Percentiles rank a stretch among this genome's conserved stretches.
Conservation (phyloP, 2,113 vertebrate genomes). For the Corythornis vintsioides region DNA sequence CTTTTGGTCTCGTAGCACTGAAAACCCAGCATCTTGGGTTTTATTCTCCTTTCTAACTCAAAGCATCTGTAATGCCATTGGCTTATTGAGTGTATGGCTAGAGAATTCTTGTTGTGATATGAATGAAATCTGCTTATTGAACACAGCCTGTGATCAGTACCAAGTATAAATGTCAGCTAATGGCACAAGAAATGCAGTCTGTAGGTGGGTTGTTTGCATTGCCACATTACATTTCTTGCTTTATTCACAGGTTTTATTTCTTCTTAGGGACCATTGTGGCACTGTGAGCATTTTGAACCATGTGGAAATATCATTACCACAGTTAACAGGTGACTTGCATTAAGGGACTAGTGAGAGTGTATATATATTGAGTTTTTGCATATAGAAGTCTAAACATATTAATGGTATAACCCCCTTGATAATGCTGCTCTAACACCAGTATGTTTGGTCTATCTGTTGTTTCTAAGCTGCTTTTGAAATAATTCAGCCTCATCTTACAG, state of each 20-base stretch:
- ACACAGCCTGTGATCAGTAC: not conserved
- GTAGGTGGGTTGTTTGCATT: not conserved
- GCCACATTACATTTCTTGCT: not conserved
- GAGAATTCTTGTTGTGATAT: not conserved
- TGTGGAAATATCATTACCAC: not conserved
- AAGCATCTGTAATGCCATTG: not conserved
- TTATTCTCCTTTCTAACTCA: not conserved
- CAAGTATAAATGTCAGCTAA: not conserved
- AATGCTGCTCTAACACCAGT: not conserved
- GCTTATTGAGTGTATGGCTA: not conserved
- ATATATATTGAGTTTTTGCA: not conserved
- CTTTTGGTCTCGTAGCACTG: not conserved
- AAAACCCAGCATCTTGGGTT: not conserved
- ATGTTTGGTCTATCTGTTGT: not conserved
- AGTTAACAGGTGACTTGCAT: constrained; percentile 3
- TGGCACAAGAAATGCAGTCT: not conserved
- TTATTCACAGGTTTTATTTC: not conserved
- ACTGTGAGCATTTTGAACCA: not conserved
- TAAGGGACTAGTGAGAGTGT: not conserved
- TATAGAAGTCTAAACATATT: not conserved
- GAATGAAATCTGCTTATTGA: not conserved
- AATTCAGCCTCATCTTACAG: not conserved
- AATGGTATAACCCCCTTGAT: not conserved
- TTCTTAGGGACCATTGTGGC: not conserved
- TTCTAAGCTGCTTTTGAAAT: not conserved